Evolutionary conservation across 2,113 vertebrate genomes (phyloP).

Genomic region (Halcyon senegalensis): DNA sequence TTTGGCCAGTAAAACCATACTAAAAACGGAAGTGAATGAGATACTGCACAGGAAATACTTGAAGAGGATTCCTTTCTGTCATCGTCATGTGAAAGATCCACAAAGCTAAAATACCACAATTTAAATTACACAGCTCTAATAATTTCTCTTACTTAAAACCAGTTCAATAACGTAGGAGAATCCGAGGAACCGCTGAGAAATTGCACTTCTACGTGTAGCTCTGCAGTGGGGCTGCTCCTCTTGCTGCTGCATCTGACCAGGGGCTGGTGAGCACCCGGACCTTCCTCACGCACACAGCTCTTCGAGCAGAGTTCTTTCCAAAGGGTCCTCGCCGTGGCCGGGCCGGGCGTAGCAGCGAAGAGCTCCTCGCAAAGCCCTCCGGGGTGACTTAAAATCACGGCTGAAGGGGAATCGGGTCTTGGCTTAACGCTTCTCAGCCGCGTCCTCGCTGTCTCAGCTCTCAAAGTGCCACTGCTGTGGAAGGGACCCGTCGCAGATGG

Average conservation of each 20-base stretch:
- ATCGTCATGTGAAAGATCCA: neutral
- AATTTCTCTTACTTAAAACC: conserved; percentile 39
- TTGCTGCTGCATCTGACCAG: neutral
- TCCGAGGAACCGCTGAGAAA: neutral
- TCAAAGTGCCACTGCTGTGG: conserved; percentile 91
- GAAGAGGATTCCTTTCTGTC: neutral
- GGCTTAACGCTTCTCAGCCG: neutral
- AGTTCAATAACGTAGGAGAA: neutral
- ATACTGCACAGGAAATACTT: neutral
- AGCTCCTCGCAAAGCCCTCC: neutral
- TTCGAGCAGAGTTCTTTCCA: neutral
- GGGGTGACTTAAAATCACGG: neutral
- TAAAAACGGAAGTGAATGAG: neutral
- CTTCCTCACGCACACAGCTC: neutral
- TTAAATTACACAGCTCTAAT: conserved; percentile 15
- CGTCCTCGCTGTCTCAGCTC: conserved; percentile 52
- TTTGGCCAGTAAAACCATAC: conserved; percentile 26
- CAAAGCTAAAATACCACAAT: conserved; percentile 11
- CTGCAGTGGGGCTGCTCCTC: neutral
- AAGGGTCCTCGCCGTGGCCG: neutral
- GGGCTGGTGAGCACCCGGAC: neutral
- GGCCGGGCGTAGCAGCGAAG: neutral
- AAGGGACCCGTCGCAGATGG: conserved; percentile 88
- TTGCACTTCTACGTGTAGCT: neutral
- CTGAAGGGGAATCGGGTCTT: neutral